These are phyloP conservation scores for Mythimna ferrago DNA, from an alignment of 2,888 invertebrate species.

Conservation along the genomic window DNA sequence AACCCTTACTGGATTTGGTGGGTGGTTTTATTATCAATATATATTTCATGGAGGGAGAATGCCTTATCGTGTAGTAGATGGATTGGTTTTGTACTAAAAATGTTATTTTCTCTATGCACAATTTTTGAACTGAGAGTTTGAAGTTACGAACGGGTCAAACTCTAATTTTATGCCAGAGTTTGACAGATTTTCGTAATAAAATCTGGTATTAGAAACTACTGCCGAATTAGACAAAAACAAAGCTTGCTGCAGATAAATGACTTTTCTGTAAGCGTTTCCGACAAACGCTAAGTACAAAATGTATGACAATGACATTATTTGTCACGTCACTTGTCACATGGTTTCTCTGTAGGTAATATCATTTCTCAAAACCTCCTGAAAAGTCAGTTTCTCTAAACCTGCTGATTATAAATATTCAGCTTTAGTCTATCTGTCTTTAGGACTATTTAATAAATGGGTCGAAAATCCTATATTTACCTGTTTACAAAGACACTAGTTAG, in stretches of 20 bases:
- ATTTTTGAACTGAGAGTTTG: neutral
- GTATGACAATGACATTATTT: no score
- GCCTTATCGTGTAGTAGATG: neutral
- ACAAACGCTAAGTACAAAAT: no score
- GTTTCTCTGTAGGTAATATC: no score
- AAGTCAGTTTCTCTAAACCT: no score
- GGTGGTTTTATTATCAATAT: constrained; percentile 20
- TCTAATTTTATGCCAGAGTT: neutral
- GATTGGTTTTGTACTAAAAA: neutral
- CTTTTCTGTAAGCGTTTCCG: no score
- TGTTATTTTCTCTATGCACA: neutral
- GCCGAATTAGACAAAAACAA: no score
- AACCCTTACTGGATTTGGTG: constrained; percentile 18
- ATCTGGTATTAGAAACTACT: neutral
- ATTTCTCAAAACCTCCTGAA: no score
- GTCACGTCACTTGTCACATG: no score
- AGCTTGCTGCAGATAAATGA: no score
- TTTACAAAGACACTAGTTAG: no score
- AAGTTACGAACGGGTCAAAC: neutral
- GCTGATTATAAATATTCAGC: neutral
- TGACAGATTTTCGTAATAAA: neutral
- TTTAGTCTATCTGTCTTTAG: neutral
- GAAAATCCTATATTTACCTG: neutral
- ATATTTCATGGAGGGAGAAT: neutral
- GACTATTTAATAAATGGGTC: no score